Evolutionary conservation across 23 tunicate species (phyloP), one percentile per base, ranked within the genome.

Genomic region (Trididemnum miniatum): DNA sequence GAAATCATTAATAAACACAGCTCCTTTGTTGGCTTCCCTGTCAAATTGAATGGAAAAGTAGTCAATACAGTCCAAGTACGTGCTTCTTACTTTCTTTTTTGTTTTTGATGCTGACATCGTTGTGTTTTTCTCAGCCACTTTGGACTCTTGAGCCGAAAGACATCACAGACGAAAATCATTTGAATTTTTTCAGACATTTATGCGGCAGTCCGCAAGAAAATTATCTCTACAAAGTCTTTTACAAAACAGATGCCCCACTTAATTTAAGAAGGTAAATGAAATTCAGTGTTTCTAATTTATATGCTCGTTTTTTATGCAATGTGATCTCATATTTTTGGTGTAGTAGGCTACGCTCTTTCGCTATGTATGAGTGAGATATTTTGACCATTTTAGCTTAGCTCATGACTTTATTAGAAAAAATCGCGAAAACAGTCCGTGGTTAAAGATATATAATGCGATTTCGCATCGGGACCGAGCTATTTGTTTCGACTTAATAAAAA

Each of bases 211-310:
- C 84, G 20, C 65, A 71, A 39, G 98, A 93, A 50, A 88, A 88
- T 66, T 93, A 71, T 66, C 60, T 79, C 71, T 93, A 93, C 72
- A 93, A 93, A 74, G 37, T 93, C 23, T 88, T 87, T 50, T 93
- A 93, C 85, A 93, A 93, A 84, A 93, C 93, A 32, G 98, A 93
- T 62, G 98, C 98, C 20, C 98, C 98, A 2, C 37, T 93, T 0
- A 93, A 93, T 65, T 89, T 93, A 22, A 72, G 98, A 88, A 93
- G 93, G 93, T 88, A 5, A n/a, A n/a, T n/a, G n/a, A n/a, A n/a
- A n/a, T n/a, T n/a, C n/a, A n/a, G n/a, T n/a, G n/a, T n/a, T n/a
- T n/a, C n/a, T n/a, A n/a, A n/a, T n/a, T n/a, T n/a, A n/a, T n/a
- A n/a, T n/a, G n/a, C n/a, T n/a, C n/a, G n/a, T n/a, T n/a, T n/a